Evolutionary conservation across 2,113 vertebrate genomes (phyloP).

Genomic region (Mustelus asterias): DNA sequence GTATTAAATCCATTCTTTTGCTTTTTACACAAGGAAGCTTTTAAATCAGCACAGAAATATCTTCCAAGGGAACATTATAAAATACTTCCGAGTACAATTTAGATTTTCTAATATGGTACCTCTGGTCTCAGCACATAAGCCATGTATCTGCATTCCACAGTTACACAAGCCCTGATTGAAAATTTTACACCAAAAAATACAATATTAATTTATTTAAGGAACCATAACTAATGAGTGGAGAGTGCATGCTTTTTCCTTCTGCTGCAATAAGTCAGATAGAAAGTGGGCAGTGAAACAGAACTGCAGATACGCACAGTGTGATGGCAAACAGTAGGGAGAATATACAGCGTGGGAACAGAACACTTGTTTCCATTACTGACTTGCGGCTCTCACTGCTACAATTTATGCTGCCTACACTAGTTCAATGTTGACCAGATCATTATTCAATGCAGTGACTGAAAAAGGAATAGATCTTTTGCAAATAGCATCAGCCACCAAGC

Average conservation of each 20-base stretch:
- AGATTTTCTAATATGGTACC: neutral
- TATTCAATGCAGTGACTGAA: neutral
- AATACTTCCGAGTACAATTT: neutral
- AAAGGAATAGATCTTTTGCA: neutral
- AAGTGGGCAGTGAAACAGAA: neutral
- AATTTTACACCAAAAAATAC: neutral
- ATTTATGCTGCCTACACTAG: neutral
- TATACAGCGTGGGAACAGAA: neutral
- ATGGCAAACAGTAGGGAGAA: neutral
- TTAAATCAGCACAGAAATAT: neutral
- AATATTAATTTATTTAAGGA: neutral
- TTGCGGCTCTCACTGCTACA: neutral
- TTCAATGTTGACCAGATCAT: neutral
- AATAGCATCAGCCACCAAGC: slow-evolving; percentile 1
- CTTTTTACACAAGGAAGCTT: neutral
- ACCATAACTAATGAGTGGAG: neutral
- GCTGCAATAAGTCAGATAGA: neutral
- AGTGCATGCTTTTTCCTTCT: neutral
- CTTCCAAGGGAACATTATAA: neutral
- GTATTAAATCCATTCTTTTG: neutral
- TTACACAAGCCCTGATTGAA: neutral
- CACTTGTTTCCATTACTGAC: neutral
- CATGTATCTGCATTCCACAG: neutral
- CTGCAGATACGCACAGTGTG: neutral
- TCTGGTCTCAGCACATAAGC: neutral